Evolutionary conservation across 1,140 invertebrate species (phyloP), one percentile per base, ranked within the genome.

Genomic region (Ephestia elutella): DNA sequence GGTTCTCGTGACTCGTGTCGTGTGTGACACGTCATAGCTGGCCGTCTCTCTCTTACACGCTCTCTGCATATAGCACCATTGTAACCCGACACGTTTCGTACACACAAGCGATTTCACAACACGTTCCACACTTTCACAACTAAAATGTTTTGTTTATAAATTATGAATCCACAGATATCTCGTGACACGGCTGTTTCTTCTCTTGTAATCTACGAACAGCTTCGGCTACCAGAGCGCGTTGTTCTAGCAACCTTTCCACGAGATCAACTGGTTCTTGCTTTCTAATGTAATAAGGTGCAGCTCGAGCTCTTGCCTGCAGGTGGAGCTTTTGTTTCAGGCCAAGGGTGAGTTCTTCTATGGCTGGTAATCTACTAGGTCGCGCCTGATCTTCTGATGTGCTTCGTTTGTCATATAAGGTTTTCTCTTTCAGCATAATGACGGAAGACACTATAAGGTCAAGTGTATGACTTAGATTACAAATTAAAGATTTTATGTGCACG

Each of bases 101-200:
- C 83, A 86, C 86, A 88, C 86, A 86, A 84, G 78, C 82, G 82
- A 88, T 88, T 88, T 88, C 86, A 88, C 86, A 87, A 88, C 82
- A 86, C 80, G 73, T 75, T 85, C 75, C 75, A 85, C 86, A 88
- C 86, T 88, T 88, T 88, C 86, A 88, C 86, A 87, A 80, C 71
- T 85, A 84, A 84, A 88, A 86, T 84, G 79, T 88, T 82, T 82
- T 83, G 75, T 83, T 85, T 82, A 73, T 75, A 82, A 79, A 80
- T 87, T 87, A 88, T 60, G 82, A 86, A 78, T 88, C 86, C 73
- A 88, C 82, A 66, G 84, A 86, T 77, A 87, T 87, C 74, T 88
- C 81, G 75, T 85, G 86, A 77, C 82, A 86, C 56, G 82, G 56
- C 74, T 86, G 80, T 78, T 86, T 85, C 68, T 87, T 84, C 81